These are phyloP conservation scores for Phyllotis vaccarum DNA, from an alignment of 2,797 vertebrate species.

Conservation along the genomic window DNA sequence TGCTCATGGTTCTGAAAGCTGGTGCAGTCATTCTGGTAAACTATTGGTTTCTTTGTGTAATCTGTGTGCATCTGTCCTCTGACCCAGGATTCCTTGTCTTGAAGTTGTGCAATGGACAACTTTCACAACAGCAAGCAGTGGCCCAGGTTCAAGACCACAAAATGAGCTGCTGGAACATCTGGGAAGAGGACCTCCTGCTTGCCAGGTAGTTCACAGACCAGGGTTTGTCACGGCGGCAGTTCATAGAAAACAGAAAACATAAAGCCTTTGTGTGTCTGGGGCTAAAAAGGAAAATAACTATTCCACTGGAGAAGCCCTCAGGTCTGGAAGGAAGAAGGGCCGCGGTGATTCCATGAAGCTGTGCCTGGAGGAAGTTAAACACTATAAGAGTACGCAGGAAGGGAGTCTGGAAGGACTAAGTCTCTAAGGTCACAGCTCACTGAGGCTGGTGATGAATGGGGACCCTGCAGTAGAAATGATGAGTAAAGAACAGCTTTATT, in stretches of 20 bases:
- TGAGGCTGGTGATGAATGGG: neutral
- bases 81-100: conserved; percentile 17
- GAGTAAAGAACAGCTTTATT: neutral
- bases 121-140: conserved; percentile 44
- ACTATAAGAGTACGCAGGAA: neutral
- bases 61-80: conserved; percentile 48
- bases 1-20: neutral
- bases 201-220: conserved; percentile 65
- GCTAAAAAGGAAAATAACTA: neutral
- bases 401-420: neutral
- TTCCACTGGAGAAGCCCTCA: neutral
- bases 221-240: neutral
- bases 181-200: conserved; percentile 36
- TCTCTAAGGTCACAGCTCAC: neutral
- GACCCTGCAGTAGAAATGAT: neutral
- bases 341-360: neutral
- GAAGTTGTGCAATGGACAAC: conserved; percentile 44
- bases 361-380: neutral
- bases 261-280: neutral
- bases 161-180: conserved; percentile 34
- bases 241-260: conserved; percentile 53
- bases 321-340: neutral
- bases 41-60: conserved; percentile 43
- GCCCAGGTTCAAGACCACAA: conserved; percentile 66
- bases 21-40: conserved; percentile 32